A percentile compares a stretch with the other conserved stretches of the same genome.
Conservation (phyloP, 2,888 invertebrate species). For the Rhamphomyia laevipes region DNA sequence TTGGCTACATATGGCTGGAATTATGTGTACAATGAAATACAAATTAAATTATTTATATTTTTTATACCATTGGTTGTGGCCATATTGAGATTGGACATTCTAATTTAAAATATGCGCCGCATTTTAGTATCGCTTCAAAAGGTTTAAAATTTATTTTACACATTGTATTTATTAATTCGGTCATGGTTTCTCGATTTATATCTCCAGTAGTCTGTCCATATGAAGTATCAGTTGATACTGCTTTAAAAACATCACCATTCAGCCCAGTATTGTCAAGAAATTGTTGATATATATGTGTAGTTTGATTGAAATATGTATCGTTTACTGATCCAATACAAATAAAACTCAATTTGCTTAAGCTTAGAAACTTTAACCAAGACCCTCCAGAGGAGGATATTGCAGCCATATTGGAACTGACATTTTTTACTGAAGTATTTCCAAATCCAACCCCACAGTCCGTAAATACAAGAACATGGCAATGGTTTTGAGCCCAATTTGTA, state of each 20-base stretch:
- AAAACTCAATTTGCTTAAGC: slow-evolving; percentile 68
- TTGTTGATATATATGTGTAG: slow-evolving; percentile 50
- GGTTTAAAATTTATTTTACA: slow-evolving; percentile 62
- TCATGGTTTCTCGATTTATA: slow-evolving; percentile 27
- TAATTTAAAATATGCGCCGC: slow-evolving; percentile 51
- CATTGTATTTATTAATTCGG: slow-evolving; percentile 49
- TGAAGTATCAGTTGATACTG: slow-evolving; percentile 20
- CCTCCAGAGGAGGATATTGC: slow-evolving; percentile 22
- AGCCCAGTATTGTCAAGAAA: slow-evolving; percentile 64
- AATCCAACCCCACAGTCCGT: slow-evolving; percentile 66
- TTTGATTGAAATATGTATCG: slow-evolving; percentile 43
- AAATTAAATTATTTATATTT: slow-evolving; percentile 9
- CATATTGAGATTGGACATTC: slow-evolving; percentile 59
- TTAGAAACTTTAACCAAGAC: slow-evolving; percentile 66
- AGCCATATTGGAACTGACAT: slow-evolving; percentile 38
- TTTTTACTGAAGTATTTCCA: slow-evolving; percentile 50
- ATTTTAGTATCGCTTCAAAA: slow-evolving; percentile 58
- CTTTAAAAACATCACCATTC: slow-evolving; percentile 47
- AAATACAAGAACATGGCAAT: slow-evolving; percentile 67
- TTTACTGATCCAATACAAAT: slow-evolving; percentile 55
- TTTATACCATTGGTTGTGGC: slow-evolving; percentile 51
- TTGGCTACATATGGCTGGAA: slow-evolving; percentile 27
- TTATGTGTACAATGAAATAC: slow-evolving; percentile 7
- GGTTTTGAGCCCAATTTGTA: slow-evolving; percentile 81
- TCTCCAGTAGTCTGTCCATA: slow-evolving; percentile 16